phyloP scores from a whole-genome alignment of 2,797 vertebrate genomes.

The Nannoperca obscura region DNA sequence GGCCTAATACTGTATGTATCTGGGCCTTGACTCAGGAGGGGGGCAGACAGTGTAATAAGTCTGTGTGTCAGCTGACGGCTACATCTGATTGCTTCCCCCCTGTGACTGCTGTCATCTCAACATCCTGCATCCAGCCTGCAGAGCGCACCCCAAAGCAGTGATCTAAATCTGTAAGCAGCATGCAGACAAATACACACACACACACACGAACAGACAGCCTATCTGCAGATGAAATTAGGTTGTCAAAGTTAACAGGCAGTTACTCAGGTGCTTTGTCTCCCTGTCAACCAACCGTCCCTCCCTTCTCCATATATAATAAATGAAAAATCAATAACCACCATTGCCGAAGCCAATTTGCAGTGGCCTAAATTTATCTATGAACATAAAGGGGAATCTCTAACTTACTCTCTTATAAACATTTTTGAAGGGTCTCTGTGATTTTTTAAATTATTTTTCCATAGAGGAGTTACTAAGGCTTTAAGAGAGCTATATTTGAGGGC shows the following conservation, averaged over 20 bases:
- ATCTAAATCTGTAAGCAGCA: slow-evolving; percentile 62
- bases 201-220: slow-evolving; percentile 17
- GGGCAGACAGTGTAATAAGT: slow-evolving; percentile 67
- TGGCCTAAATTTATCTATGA: slow-evolving; percentile 1
- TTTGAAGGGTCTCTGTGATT: neutral
- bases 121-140: slow-evolving; percentile 61
- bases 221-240: slow-evolving; percentile 58
- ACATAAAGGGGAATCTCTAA: neutral
- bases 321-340: slow-evolving; percentile 24
- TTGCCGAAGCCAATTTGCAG: neutral
- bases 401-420: neutral
- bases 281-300: slow-evolving; percentile 21
- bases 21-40: slow-evolving; percentile 75
- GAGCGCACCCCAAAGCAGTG: slow-evolving; percentile 44
- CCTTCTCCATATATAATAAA: slow-evolving; percentile 23
- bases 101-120: slow-evolving; percentile 73
- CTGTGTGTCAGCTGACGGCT: slow-evolving; percentile 75
- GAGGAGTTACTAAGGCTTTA: neutral
- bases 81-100: slow-evolving; percentile 61
- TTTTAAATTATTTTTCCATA: neutral
- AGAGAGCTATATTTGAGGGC: neutral
- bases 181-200: slow-evolving; percentile 24
- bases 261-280: slow-evolving; percentile 41
- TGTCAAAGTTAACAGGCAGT: slow-evolving; percentile 58
- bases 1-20: slow-evolving; percentile 74